A percentile compares a stretch with the other conserved stretches of the same genome.
These are phyloP conservation scores for Melanaphis sacchari DNA, from an alignment of 1,140 invertebrate genomes.

Conservation along the genomic window DNA sequence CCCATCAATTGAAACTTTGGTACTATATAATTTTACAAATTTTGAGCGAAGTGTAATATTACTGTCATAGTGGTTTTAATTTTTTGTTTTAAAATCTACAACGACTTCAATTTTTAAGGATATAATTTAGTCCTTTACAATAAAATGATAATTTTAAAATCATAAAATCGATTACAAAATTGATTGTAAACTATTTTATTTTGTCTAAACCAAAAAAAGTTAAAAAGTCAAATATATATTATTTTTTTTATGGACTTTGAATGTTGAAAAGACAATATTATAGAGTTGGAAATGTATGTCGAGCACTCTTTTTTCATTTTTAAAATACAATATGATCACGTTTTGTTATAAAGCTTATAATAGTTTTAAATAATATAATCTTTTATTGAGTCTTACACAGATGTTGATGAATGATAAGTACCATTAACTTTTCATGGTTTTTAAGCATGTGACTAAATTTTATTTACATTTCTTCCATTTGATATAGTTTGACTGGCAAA, in stretches of 20 bases:
- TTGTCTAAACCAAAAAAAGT: neutral
- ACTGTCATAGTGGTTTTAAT: neutral
- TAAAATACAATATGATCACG: neutral
- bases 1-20: neutral
- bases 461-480: neutral
- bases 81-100: neutral
- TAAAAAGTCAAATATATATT: neutral
- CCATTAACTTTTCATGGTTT: neutral
- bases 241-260: neutral
- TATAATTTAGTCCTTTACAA: neutral
- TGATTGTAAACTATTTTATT: neutral
- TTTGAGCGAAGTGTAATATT: neutral
- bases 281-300: too few species aligned
- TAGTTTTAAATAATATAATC: neutral
- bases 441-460: neutral
- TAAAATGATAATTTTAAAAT: neutral
- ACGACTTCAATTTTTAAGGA: neutral
- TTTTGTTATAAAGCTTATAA: neutral
- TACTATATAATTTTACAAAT: neutral
- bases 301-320: neutral
- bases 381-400: neutral
- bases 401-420: neutral
- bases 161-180: neutral
- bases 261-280: neutral
- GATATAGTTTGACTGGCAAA: constrained; percentile 60